These are phyloP conservation scores for Thunnus maccoyii DNA, from an alignment of 2,113 vertebrate species.

Conservation along the genomic window DNA sequence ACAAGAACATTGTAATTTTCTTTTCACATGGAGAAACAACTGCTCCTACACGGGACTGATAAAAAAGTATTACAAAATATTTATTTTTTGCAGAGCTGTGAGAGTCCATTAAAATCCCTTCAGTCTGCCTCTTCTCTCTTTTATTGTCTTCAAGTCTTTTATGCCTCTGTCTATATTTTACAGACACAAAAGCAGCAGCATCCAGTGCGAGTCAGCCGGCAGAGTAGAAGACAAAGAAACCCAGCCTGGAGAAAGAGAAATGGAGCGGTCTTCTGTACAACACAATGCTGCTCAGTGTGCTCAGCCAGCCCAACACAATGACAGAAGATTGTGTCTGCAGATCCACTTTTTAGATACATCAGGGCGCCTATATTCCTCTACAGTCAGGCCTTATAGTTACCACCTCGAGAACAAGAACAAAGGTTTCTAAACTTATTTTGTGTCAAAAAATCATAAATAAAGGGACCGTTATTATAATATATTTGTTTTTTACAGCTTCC, in stretches of 20 bases:
- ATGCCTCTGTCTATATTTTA: constrained; percentile 52
- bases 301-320: constrained; percentile 61
- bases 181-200: constrained; percentile 71
- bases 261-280: constrained; percentile 51
- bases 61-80: neutral
- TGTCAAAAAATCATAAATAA: constrained; percentile 29
- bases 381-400: constrained; percentile 67
- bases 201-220: constrained; percentile 52
- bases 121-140: neutral
- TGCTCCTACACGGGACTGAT: too few species aligned
- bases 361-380: constrained; percentile 63
- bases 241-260: constrained; percentile 66
- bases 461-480: constrained; percentile 12
- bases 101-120: constrained; percentile 5
- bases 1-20: neutral
- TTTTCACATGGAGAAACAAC: neutral
- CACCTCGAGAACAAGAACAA: constrained; percentile 43
- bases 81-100: constrained; percentile 11
- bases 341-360: constrained; percentile 65
- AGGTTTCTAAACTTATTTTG: constrained; percentile 58
- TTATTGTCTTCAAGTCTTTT: constrained; percentile 6
- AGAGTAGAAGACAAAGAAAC: constrained; percentile 72
- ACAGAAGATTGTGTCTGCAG: constrained; percentile 69
- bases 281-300: constrained; percentile 55
- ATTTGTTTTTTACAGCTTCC: constrained; percentile 48